phyloP scores from a whole-genome alignment of 2,888 invertebrate genomes.

The Villa cingulata region DNA sequence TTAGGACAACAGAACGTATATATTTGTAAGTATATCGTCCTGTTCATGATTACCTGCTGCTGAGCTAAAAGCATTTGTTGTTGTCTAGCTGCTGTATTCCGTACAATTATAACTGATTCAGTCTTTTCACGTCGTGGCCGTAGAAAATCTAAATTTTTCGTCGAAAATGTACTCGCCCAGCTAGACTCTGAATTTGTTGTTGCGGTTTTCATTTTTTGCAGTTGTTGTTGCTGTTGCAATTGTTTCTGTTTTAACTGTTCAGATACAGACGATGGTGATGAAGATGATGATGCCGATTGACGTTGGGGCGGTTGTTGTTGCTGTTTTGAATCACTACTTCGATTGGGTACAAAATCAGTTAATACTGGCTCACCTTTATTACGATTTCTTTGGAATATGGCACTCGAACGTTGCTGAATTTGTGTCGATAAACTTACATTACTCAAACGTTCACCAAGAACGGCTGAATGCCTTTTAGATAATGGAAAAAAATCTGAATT shows the following conservation, averaged over 20 bases:
- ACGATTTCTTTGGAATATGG: constrained; percentile 54
- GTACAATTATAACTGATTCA: constrained; percentile 72
- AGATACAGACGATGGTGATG: not conserved
- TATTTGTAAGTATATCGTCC: not conserved
- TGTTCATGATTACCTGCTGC: constrained; percentile 25
- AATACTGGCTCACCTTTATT: constrained; percentile 52
- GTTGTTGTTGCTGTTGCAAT: constrained; percentile 22
- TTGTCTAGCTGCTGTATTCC: constrained; percentile 43
- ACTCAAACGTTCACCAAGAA: constrained; percentile 38
- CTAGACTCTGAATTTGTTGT: constrained; percentile 22
- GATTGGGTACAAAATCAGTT: constrained; percentile 47
- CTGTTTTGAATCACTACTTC: constrained; percentile 22
- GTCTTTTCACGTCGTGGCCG: constrained; percentile 75
- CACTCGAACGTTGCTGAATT: constrained; percentile 49
- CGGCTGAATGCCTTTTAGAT: constrained; percentile 62
- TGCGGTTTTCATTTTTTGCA: constrained; percentile 4
- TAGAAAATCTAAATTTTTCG: constrained; percentile 37
- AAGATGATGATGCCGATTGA: constrained; percentile 10
- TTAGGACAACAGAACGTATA: not conserved
- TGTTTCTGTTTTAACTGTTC: constrained; percentile 27
- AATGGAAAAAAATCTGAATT: constrained; percentile 73
- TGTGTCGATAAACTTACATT: constrained; percentile 25
- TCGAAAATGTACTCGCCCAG: constrained; percentile 31
- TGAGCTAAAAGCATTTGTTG: constrained; percentile 31
- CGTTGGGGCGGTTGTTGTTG: constrained; percentile 12